Conservation (phyloP, 2,113 vertebrate genomes). For the Plectropomus leopardus region DNA sequence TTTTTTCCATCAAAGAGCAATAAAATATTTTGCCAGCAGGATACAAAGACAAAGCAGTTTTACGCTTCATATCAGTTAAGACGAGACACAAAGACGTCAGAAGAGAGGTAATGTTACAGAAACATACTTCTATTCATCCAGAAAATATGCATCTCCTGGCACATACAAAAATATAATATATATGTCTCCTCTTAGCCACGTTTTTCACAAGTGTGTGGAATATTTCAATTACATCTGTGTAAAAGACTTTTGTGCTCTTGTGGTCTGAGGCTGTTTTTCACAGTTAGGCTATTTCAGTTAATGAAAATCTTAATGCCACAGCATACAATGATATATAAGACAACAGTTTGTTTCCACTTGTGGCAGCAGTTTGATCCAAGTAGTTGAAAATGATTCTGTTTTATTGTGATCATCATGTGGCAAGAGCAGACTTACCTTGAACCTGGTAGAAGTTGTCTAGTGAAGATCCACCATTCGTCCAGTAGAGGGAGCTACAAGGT, state of each 20-base stretch:
- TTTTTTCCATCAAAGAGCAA: not conserved
- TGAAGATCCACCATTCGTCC: slow-evolving; percentile 9
- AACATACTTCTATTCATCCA: not conserved
- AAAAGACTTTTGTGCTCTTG: not conserved
- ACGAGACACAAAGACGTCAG: not conserved
- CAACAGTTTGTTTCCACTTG: not conserved
- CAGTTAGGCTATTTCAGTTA: not conserved
- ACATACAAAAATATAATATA: not conserved
- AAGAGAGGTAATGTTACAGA: not conserved
- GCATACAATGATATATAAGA: not conserved
- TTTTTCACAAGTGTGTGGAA: not conserved
- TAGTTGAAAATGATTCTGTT: not conserved
- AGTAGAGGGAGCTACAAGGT: slow-evolving; percentile 33
- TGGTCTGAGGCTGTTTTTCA: not conserved
- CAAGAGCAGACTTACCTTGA: not conserved
- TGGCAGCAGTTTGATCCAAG: not conserved
- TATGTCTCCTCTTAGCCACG: no score
- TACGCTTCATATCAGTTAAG: not conserved
- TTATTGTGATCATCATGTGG: not conserved
- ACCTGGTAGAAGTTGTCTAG: not conserved
- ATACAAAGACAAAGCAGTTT: not conserved
- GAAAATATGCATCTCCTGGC: not conserved
- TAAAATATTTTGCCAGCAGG: not conserved
- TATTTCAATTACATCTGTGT: not conserved
- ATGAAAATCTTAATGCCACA: not conserved